These are phyloP conservation scores for Emmelina monodactyla DNA, from an alignment of 2,888 invertebrate species.

Conservation along the genomic window DNA sequence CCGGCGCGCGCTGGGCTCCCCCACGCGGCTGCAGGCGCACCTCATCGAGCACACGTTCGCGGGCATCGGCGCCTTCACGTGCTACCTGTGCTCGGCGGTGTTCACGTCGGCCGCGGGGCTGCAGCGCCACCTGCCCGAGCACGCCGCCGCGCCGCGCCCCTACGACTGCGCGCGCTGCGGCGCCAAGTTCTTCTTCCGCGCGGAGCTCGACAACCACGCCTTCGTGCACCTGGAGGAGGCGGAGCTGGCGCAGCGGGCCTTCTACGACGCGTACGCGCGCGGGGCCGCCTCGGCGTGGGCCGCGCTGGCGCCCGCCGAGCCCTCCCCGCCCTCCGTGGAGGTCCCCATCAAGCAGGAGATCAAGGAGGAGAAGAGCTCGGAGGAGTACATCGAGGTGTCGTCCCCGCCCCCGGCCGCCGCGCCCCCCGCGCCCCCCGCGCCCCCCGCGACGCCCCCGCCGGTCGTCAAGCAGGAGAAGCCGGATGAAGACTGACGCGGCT, in stretches of 20 bases:
- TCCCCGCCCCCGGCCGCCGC: conserved; percentile 49
- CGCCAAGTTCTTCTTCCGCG: conserved; percentile 88
- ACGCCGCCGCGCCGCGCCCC: conserved; percentile 80
- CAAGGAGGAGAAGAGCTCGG: conserved; percentile 51
- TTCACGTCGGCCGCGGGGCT: conserved; percentile 85
- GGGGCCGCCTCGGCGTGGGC: conserved; percentile 56
- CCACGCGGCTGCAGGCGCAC: conserved; percentile 79
- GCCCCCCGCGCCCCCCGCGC: no score
- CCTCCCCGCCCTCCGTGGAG: conserved; percentile 22
- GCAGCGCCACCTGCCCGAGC: conserved; percentile 83
- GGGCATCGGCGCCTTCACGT: conserved; percentile 83
- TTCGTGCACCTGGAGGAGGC: conserved; percentile 66
- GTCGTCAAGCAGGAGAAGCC: conserved; percentile 50
- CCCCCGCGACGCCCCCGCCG: conserved; percentile 25
- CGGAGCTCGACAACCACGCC: conserved; percentile 89
- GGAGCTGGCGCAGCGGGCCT: conserved; percentile 53
- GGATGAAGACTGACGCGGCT: conserved; percentile 36
- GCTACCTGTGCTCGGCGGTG: conserved; percentile 87
- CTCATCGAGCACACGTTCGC: conserved; percentile 93
- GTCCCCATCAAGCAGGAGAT: conserved; percentile 40
- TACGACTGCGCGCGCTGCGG: conserved; percentile 87
- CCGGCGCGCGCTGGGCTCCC: conserved; percentile 76
- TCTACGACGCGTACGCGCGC: conserved; percentile 54
- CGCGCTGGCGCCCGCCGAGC: conserved; percentile 40
- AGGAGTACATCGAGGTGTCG: conserved; percentile 59